Conservation (phyloP, 2,888 invertebrate species). For the Elgonia sp. region DNA sequence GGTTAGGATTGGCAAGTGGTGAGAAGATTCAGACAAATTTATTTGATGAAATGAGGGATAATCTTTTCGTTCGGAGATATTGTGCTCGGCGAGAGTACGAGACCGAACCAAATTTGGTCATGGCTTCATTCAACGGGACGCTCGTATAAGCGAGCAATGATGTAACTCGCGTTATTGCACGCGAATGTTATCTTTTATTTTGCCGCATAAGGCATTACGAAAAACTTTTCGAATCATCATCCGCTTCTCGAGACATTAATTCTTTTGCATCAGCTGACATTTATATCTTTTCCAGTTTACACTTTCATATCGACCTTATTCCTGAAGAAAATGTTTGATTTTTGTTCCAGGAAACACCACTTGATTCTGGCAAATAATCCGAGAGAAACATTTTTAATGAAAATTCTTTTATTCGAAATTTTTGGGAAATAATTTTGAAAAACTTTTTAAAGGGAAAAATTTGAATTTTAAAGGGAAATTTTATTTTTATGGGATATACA, state of each 20-base stretch:
- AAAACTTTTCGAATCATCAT: slow-evolving; percentile 48
- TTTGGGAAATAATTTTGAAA: no score
- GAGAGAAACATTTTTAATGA: not conserved
- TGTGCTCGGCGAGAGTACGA: slow-evolving; percentile 74
- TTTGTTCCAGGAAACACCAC: not conserved
- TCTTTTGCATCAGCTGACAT: slow-evolving; percentile 35
- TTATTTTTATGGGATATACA: no score
- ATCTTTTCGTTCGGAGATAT: slow-evolving; percentile 58
- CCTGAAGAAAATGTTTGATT: slow-evolving; percentile 3
- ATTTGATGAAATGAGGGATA: slow-evolving; percentile 39
- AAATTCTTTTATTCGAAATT: no score
- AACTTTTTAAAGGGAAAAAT: no score
- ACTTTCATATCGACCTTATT: not conserved
- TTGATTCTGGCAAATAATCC: not conserved
- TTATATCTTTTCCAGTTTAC: slow-evolving; percentile 21
- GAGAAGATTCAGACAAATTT: slow-evolving; percentile 9
- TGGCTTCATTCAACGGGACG: slow-evolving; percentile 82
- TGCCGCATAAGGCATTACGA: slow-evolving; percentile 63
- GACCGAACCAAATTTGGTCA: slow-evolving; percentile 84
- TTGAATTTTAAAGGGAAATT: no score
- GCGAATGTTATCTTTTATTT: slow-evolving; percentile 66
- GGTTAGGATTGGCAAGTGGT: not conserved
- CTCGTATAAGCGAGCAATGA: slow-evolving; percentile 78
- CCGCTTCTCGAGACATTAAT: slow-evolving; percentile 52
- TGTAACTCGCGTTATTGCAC: slow-evolving; percentile 74